These are phyloP conservation scores for Alloscopus bannaensis DNA, from an alignment of 2,888 invertebrate species.

Conservation along the genomic window DNA sequence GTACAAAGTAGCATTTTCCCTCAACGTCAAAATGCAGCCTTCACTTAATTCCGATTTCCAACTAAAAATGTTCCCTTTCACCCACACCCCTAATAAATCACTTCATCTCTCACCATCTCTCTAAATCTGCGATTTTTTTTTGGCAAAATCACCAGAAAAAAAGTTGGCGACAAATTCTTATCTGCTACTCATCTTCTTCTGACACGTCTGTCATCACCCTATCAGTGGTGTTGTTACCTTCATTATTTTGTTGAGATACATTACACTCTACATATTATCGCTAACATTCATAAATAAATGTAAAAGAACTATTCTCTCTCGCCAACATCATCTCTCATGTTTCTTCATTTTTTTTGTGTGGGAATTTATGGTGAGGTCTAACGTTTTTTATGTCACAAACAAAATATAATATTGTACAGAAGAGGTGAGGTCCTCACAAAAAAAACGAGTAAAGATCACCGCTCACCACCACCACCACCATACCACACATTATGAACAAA, in stretches of 20 bases:
- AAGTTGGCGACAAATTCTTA: slow-evolving; percentile 29
- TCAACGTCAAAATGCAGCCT: too few species aligned
- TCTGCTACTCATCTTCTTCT: slow-evolving; percentile 2
- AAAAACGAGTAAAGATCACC: too few species aligned
- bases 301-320: too few species aligned
- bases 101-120: too few species aligned
- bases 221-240: slow-evolving; percentile 6
- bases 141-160: neutral
- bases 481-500: slow-evolving; percentile 7
- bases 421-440: too few species aligned
- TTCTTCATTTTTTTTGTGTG: neutral
- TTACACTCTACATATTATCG: slow-evolving; percentile 21
- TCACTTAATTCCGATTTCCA: too few species aligned
- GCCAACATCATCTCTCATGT: too few species aligned
- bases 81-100: slow-evolving; percentile 22
- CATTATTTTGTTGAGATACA: too few species aligned
- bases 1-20: too few species aligned
- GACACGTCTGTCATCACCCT: slow-evolving; percentile 34
- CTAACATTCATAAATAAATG: slow-evolving; percentile 10
- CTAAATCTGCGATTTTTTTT: neutral
- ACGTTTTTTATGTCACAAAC: neutral
- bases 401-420: too few species aligned
- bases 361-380: neutral
- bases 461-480: neutral
- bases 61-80: slow-evolving; percentile 12